These are phyloP conservation scores for Neoscelio sp. DNA, from an alignment of 2,888 invertebrate species.

Conservation along the genomic window DNA sequence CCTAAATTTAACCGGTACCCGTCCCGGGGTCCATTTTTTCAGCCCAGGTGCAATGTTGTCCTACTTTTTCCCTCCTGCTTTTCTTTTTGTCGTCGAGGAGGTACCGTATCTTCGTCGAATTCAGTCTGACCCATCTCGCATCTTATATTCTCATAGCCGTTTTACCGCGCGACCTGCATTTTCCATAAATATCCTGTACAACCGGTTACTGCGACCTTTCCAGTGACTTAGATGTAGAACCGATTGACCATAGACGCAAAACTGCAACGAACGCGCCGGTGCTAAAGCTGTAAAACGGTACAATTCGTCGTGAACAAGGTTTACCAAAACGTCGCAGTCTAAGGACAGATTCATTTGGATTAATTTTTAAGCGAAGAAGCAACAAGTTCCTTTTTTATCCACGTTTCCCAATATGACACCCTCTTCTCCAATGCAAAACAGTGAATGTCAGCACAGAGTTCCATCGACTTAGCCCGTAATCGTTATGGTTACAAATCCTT, in stretches of 20 bases:
- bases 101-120: slow-evolving; percentile 67
- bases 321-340: too few species aligned
- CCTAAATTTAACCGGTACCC: too few species aligned
- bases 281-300: slow-evolving; percentile 18
- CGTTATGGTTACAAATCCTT: too few species aligned
- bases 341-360: too few species aligned
- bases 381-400: too few species aligned
- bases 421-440: too few species aligned
- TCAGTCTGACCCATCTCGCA: slow-evolving; percentile 63
- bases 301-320: too few species aligned
- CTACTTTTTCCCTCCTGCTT: slow-evolving; percentile 37
- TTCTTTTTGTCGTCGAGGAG: slow-evolving; percentile 24
- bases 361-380: too few species aligned
- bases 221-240: slow-evolving; percentile 44
- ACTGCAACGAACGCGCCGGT: slow-evolving; percentile 16
- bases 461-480: too few species aligned
- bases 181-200: slow-evolving; percentile 62
- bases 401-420: too few species aligned
- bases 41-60: too few species aligned
- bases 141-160: slow-evolving; percentile 45
- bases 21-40: slow-evolving; percentile 1
- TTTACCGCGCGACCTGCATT: slow-evolving; percentile 62
- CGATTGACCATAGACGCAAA: slow-evolving; percentile 48
- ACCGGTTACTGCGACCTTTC: slow-evolving; percentile 66
- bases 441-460: too few species aligned